Evolutionary conservation across 2,888 invertebrate species (phyloP).

Genomic region (Mesochorus sp.): DNA sequence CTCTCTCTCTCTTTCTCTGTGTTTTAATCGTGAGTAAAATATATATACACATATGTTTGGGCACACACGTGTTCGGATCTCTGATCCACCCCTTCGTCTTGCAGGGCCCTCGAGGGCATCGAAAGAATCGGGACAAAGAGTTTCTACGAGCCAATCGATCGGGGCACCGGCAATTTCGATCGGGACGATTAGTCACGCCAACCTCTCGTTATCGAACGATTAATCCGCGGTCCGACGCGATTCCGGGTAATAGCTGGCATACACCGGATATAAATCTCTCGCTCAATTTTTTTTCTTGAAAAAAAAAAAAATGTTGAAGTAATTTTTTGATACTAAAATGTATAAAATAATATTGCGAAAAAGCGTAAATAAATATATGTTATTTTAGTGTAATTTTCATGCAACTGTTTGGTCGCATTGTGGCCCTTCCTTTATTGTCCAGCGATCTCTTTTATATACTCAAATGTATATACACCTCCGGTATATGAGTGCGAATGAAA

Average conservation of each 20-base stretch:
- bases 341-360: neutral
- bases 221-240: conserved; percentile 61
- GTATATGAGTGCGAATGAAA: conserved; percentile 47
- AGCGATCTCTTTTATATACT: neutral
- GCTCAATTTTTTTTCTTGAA: neutral
- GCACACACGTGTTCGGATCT: conserved; percentile 24
- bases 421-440: conserved; percentile 29
- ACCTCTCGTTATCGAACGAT: conserved; percentile 69
- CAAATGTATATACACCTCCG: neutral
- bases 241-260: conserved; percentile 18
- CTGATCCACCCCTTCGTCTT: conserved; percentile 1
- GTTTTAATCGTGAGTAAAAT: neutral
- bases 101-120: conserved; percentile 29
- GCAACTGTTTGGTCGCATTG: neutral
- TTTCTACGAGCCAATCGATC: conserved; percentile 43
- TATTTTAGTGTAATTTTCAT: neutral
- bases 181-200: conserved; percentile 68
- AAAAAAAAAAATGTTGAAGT: neutral
- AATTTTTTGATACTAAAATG: neutral
- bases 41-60: conserved; percentile 23
- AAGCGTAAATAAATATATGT: too few species aligned
- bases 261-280: conserved; percentile 22
- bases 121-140: conserved; percentile 43
- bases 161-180: conserved; percentile 64
- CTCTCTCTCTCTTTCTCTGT: too few species aligned